Conservation (phyloP, 2,888 invertebrate species). For the Xanthorhoe designata region DNA sequence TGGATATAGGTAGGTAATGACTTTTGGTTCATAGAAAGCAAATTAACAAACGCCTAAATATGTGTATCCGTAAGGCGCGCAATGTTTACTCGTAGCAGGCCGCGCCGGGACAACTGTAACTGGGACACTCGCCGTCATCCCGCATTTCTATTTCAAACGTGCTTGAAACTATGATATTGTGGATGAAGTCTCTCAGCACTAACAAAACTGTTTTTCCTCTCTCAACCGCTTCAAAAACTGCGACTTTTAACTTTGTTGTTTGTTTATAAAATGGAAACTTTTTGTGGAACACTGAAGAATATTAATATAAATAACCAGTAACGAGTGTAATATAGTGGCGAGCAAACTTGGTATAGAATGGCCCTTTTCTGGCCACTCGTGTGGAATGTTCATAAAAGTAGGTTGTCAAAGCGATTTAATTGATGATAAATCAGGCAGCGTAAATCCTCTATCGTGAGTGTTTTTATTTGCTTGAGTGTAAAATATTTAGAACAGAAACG, state of each 20-base stretch:
- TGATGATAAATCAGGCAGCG: constrained; percentile 52
- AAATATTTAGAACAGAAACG: constrained; percentile 50
- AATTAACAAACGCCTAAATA: no score
- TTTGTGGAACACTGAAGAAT: constrained; percentile 1
- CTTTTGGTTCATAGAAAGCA: no score
- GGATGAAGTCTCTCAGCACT: constrained; percentile 52
- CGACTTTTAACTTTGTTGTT: constrained; percentile 44
- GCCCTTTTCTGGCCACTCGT: constrained; percentile 43
- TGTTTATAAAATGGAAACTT: constrained; percentile 12
- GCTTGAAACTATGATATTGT: constrained; percentile 64
- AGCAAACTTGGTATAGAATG: constrained; percentile 13
- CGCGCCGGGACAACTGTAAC: constrained; percentile 48
- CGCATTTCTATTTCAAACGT: constrained; percentile 57
- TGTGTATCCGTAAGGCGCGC: constrained; percentile 23
- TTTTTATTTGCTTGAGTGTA: constrained; percentile 51
- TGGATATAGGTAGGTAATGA: no score
- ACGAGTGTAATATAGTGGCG: neutral
- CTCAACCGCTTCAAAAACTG: constrained; percentile 42
- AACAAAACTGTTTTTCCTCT: constrained; percentile 45
- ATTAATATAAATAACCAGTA: neutral
- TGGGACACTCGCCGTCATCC: constrained; percentile 55
- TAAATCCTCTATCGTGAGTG: constrained; percentile 46
- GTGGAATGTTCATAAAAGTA: constrained; percentile 49
- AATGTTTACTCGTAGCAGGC: constrained; percentile 30
- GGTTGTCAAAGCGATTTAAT: constrained; percentile 54